Evolutionary conservation across 2,113 vertebrate species (phyloP).

Genomic region (Plecotus auritus): DNA sequence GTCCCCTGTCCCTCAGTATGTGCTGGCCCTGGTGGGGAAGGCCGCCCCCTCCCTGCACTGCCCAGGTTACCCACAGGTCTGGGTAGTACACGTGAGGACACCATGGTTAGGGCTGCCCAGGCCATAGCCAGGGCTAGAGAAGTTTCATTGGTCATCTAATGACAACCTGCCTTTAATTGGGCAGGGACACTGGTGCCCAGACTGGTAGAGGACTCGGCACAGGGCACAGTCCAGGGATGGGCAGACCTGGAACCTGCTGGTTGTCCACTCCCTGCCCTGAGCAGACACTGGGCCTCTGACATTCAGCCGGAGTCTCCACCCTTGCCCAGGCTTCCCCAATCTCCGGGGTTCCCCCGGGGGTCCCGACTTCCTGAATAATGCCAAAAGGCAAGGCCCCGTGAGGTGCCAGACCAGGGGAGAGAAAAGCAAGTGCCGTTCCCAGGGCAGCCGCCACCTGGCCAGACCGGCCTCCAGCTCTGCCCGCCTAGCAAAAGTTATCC

Average conservation of each 20-base stretch:
- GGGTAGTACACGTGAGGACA: rapidly evolving
- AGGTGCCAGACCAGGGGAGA: not conserved
- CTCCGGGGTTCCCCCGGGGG: not conserved
- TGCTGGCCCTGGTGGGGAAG: not conserved
- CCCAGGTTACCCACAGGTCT: rapidly evolving
- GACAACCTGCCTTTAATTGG: not conserved
- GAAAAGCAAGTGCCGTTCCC: not conserved
- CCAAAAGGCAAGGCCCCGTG: not conserved
- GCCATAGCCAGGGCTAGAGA: not conserved
- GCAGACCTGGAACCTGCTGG: not conserved
- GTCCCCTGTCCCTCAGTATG: not conserved
- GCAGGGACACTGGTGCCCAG: not conserved
- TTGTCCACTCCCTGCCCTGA: not conserved
- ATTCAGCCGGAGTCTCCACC: not conserved
- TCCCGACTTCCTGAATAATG: not conserved
- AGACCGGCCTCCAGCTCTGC: not conserved
- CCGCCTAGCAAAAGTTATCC: not conserved
- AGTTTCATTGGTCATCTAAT: not conserved
- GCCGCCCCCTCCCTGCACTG: not conserved
- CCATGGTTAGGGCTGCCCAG: too few relatives aligned
- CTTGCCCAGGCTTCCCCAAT: not conserved
- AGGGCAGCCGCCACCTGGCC: not conserved
- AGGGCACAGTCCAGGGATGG: not conserved
- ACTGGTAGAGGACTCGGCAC: not conserved
- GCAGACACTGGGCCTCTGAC: not conserved